phyloP scores from a whole-genome alignment of 2,113 vertebrate genomes.

The Platysternon megacephalum region DNA sequence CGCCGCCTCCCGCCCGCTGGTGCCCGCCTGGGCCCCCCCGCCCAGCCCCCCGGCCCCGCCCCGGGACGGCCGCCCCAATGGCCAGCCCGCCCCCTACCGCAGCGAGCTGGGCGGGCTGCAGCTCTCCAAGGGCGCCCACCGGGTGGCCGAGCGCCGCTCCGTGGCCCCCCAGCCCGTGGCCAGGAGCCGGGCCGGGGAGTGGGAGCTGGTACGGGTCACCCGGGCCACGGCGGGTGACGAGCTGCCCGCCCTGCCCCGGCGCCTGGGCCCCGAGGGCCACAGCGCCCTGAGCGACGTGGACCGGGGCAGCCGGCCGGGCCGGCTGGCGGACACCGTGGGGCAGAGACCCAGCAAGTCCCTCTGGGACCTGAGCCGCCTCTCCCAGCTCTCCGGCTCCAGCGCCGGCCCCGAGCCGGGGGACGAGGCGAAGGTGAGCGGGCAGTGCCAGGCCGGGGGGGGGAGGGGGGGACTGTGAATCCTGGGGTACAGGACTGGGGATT shows the following conservation, averaged over 20 bases:
- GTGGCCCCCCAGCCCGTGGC: slow-evolving; percentile 21
- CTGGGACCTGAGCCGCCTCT: slow-evolving; percentile 73
- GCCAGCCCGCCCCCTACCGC: not conserved
- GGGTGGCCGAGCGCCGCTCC: not conserved
- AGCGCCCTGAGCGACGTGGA: slow-evolving; percentile 46
- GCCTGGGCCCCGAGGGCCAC: not conserved
- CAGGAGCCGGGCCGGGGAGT: not conserved
- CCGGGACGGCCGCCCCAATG: not conserved
- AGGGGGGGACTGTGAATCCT: too few relatives aligned
- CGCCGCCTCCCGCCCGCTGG: slow-evolving; percentile 53
- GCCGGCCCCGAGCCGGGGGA: slow-evolving; percentile 28
- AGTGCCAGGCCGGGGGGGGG: not conserved
- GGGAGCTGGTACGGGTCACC: not conserved
- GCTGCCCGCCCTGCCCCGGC: accelerated
- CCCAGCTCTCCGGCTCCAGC: slow-evolving; percentile 65
- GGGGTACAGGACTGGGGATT: too few relatives aligned
- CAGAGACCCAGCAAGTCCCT: slow-evolving; percentile 65
- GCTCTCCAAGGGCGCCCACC: slow-evolving; percentile 32
- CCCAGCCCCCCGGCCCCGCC: not conserved
- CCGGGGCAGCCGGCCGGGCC: not conserved
- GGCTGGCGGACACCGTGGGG: not conserved
- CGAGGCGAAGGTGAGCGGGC: not conserved
- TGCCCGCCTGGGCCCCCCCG: accelerated
- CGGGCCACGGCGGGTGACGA: not conserved
- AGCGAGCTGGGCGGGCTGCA: not conserved